Evolutionary conservation across 2,888 invertebrate species (phyloP), one percentile per base, ranked within the genome.

Genomic region (Drosophila koepferae): DNA sequence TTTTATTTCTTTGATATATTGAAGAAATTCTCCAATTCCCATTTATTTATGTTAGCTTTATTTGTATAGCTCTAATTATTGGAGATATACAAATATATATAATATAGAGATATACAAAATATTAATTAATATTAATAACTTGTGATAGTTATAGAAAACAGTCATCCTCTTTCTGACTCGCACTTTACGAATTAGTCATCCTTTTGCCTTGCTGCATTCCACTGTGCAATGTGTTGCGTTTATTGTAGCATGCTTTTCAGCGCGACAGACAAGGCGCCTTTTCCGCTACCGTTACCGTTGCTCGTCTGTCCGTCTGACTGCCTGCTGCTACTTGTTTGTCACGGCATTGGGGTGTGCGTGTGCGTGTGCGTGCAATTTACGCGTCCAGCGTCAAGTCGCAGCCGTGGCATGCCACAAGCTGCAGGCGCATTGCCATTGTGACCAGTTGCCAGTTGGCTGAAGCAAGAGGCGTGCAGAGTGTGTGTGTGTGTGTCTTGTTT

Each of bases 341-440:
- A 23, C 43, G 71, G 43, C 31, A 48, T 48, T 48, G 53, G 63
- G 43, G 64, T 63, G 56, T 60, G 81, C 74, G 74, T 53, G 62
- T 63, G 62, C 72, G 56, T 59, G 65, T 58, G 81, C 71, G 76
- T 79, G 75, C 69, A 81, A 81, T 65, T 83, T 77, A 80, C 73
- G 73, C 73, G 82, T 82, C 82, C 87, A 76, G 71, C 62, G 71
- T 53, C 72, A 74, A 87, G 88, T 85, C 88, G 77, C 77, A 81
- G 65, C 62, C 66, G 76, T 55, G 76, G 80, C 77, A 74, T 55
- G 77, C 83, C 81, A 71, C 80, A 77, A 86, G 73, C 82, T 74
- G 79, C 72, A 78, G 86, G 78, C 83, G 72, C 41, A 40, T 60
- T 74, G 79, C 73, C 82, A 75, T 71, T 81, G 73, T 72, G 81